phyloP scores from a whole-genome alignment of 2,797 vertebrate species.

The Tadarida brasiliensis region DNA sequence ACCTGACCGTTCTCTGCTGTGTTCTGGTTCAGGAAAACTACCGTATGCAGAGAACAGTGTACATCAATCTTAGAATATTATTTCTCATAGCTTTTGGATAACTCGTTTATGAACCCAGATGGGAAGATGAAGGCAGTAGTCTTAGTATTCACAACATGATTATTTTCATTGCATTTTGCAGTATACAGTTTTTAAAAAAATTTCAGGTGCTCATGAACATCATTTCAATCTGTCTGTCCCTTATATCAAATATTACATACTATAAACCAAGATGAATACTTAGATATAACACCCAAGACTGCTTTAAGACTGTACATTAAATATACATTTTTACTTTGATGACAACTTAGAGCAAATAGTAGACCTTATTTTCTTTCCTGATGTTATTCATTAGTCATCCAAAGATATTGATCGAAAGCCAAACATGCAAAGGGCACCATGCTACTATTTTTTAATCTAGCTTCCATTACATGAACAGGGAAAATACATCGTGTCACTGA shows the following conservation, averaged over 20 bases:
- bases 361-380: not conserved
- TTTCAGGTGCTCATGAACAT: not conserved
- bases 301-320: not conserved
- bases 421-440: not conserved
- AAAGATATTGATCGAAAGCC: not conserved
- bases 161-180: not conserved
- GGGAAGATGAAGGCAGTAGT: not conserved
- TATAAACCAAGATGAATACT: not conserved
- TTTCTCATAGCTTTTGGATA: not conserved
- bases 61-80: constrained; percentile 18
- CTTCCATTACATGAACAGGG: not conserved
- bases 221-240: not conserved
- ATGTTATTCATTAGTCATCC: not conserved
- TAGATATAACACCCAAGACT: not conserved
- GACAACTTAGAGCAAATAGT: not conserved
- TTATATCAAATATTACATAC: not conserved
- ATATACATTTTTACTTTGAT: not conserved
- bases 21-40: constrained; percentile 7
- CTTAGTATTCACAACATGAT: not conserved
- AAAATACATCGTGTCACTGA: not conserved
- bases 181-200: not conserved
- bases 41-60: not conserved
- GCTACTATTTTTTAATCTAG: not conserved
- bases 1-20: not conserved
- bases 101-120: not conserved